Conservation (phyloP, 2,797 vertebrate genomes). For the Danio albolineatus region DNA sequence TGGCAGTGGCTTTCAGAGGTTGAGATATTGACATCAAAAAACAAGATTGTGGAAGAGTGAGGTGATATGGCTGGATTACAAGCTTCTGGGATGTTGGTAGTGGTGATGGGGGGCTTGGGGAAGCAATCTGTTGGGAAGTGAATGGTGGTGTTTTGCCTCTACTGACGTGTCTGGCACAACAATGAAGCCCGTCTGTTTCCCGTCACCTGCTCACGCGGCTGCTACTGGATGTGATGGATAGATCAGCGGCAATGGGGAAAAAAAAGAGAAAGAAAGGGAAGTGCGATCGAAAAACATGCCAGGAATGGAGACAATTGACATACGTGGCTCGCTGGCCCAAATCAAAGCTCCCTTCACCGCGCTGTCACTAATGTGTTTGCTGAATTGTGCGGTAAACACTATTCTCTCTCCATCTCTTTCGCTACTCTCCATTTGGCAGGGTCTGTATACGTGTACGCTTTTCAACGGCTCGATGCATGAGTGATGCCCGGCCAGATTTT, state of each 20-base stretch:
- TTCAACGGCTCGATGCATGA: constrained; percentile 53
- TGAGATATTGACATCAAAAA: constrained; percentile 61
- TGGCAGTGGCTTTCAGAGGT: constrained; percentile 11
- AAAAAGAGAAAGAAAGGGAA: constrained; percentile 56
- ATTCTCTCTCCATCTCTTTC: constrained; percentile 1
- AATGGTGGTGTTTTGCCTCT: constrained; percentile 55
- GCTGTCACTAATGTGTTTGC: constrained; percentile 73
- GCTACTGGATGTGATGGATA: constrained; percentile 71
- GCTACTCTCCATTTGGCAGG: constrained; percentile 22
- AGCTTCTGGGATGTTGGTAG: constrained; percentile 4
- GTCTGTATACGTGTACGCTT: constrained; percentile 7
- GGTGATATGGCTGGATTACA: constrained; percentile 64
- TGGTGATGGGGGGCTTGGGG: too few relatives aligned
- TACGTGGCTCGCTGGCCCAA: constrained; percentile 72
- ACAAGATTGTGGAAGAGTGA: constrained; percentile 57
- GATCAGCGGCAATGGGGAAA: constrained; percentile 61
- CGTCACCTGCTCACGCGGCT: constrained; percentile 68
- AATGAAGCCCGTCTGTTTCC: constrained; percentile 69
- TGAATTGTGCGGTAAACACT: constrained; percentile 22
- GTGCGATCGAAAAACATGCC: constrained; percentile 58
- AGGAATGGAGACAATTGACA: constrained; percentile 68
- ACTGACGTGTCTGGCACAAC: constrained; percentile 71
- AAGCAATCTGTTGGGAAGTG: constrained; percentile 50
- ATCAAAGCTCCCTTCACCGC: constrained; percentile 70
- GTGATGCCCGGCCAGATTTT: constrained; percentile 48